phyloP scores from a whole-genome alignment of 2,113 vertebrate species.

The Maccullochella peelii region DNA sequence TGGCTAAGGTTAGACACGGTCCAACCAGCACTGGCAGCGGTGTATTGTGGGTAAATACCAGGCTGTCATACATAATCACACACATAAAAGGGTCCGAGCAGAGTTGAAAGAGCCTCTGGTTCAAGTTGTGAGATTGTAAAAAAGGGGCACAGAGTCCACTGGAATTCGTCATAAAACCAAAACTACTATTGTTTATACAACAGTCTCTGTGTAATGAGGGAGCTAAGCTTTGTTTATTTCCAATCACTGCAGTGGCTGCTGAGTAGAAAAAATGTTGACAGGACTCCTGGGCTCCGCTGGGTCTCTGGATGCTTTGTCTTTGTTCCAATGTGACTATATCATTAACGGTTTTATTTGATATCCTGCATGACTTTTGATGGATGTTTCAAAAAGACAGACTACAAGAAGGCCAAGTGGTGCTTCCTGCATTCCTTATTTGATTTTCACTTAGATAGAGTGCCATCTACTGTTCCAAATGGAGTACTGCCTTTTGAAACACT shows the following conservation, averaged over 20 bases:
- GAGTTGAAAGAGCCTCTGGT: constrained; percentile 41
- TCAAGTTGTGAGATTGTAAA: constrained; percentile 33
- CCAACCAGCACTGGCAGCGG: background rate
- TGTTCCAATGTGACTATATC: background rate
- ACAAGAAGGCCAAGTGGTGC: background rate
- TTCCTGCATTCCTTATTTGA: background rate
- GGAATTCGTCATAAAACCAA: constrained; percentile 60
- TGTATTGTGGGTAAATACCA: constrained; percentile 67
- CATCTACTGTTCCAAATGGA: constrained; percentile 55
- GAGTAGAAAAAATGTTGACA: constrained; percentile 8
- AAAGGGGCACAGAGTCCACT: constrained; percentile 28
- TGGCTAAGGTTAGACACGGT: constrained; percentile 29
- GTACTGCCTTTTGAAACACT: background rate
- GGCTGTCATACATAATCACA: constrained; percentile 39
- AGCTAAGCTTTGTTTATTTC: constrained; percentile 50
- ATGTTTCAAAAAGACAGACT: background rate
- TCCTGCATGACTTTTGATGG: constrained; percentile 19
- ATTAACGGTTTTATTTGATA: constrained; percentile 17
- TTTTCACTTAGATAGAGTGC: constrained; percentile 43
- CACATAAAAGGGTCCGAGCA: constrained; percentile 16
- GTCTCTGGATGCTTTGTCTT: background rate
- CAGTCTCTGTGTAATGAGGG: constrained; percentile 52
- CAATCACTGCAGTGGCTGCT: constrained; percentile 30
- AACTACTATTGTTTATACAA: constrained; percentile 52
- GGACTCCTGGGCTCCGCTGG: constrained; percentile 15